Evolutionary conservation across 2,797 vertebrate genomes (phyloP).

Genomic region (Malurus leucopterus): DNA sequence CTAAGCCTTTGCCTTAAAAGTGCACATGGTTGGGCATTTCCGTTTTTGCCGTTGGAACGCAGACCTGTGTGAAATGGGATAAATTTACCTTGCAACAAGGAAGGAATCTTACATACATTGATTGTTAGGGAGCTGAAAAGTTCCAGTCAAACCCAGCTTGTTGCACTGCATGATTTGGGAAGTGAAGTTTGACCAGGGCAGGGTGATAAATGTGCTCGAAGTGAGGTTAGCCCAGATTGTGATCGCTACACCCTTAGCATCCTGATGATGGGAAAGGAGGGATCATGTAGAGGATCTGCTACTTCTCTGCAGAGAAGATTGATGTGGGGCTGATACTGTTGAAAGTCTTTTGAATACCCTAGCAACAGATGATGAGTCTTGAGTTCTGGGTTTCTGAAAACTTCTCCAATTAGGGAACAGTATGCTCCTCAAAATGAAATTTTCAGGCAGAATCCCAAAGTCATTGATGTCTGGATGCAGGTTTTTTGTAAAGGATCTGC

Average conservation of each 20-base stretch:
- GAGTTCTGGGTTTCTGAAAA: neutral
- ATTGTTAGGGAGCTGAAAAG: neutral
- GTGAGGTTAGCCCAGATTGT: neutral
- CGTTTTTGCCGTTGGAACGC: neutral
- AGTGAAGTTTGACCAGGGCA: neutral
- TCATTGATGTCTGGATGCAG: neutral
- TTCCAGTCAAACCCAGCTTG: neutral
- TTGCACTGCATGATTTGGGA: neutral
- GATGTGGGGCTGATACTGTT: neutral
- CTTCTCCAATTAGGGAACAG: neutral
- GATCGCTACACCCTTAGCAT: neutral
- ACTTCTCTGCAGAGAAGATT: neutral
- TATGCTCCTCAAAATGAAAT: neutral
- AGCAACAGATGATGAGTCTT: neutral
- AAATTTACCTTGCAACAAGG: neutral
- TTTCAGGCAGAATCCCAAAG: neutral
- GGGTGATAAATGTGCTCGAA: fast-evolving
- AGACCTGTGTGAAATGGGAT: neutral
- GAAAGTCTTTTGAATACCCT: neutral
- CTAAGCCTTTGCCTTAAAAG: neutral
- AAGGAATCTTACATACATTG: neutral
- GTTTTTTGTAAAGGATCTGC: neutral
- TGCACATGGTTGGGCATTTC: neutral
- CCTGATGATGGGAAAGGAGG: neutral
- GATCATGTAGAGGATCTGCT: neutral